phyloP scores from a whole-genome alignment of 1,140 invertebrate species.

The Bombus confusus region DNA sequence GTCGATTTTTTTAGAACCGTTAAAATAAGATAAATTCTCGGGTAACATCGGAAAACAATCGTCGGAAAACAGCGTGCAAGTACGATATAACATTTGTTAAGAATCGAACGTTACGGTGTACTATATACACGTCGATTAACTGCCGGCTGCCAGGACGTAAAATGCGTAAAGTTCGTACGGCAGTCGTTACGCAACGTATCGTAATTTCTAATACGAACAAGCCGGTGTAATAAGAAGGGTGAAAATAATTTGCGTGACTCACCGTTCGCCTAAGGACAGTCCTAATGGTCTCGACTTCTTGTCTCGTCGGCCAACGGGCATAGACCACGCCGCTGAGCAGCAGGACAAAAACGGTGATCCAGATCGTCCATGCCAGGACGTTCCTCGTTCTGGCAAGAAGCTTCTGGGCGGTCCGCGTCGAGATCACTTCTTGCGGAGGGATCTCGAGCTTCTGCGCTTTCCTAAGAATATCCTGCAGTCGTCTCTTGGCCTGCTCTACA shows the following conservation, averaged over 20 bases:
- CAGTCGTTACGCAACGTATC: not conserved
- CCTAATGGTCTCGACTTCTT: conserved; percentile 74
- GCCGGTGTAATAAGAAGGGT: too few species aligned
- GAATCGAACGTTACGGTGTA: too few species aligned
- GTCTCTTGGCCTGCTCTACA: conserved; percentile 73
- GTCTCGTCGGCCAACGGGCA: conserved; percentile 71
- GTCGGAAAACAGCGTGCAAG: too few species aligned
- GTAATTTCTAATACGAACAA: not conserved
- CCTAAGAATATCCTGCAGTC: conserved; percentile 73
- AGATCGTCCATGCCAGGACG: conserved; percentile 68
- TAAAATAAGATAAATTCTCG: too few species aligned
- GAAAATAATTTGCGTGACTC: conserved; percentile 53
- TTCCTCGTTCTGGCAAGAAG: conserved; percentile 73
- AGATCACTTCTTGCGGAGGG: conserved; percentile 70
- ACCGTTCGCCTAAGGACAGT: conserved; percentile 76
- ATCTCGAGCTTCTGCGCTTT: conserved; percentile 74
- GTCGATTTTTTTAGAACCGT: too few species aligned
- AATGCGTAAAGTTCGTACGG: too few species aligned
- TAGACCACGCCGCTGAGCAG: conserved; percentile 72
- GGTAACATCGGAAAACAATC: too few species aligned
- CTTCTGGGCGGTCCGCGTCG: conserved; percentile 73
- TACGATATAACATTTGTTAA: too few species aligned
- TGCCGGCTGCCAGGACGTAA: too few species aligned
- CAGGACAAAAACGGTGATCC: conserved; percentile 71
- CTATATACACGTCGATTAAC: too few species aligned